Percentiles rank a stretch among this genome's conserved stretches.
These are phyloP conservation scores for Porites rus DNA, from an alignment of 92 coral and sea anemone genomes.

Conservation along the genomic window DNA sequence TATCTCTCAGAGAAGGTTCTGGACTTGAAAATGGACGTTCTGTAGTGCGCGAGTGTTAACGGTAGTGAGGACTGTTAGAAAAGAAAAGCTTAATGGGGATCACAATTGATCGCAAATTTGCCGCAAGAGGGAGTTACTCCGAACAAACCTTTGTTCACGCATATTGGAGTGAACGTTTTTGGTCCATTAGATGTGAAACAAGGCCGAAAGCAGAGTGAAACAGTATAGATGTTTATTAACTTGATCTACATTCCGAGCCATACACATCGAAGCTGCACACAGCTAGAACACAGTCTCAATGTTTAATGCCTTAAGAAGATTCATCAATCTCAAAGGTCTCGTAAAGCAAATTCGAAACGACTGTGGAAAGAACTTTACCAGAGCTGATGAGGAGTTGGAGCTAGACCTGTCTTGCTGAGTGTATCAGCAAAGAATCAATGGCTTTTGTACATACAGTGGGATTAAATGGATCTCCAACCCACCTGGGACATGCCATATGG, in stretches of 20 bases:
- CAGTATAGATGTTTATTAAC: slow-evolving; percentile 46
- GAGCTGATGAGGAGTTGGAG: slow-evolving; percentile 26
- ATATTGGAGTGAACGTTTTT: slow-evolving; percentile 39
- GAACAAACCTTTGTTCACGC: slow-evolving; percentile 44
- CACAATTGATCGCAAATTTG: slow-evolving; percentile 46
- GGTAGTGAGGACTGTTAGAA: background rate
- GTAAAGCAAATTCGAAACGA: slow-evolving; percentile 32
- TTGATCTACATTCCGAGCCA: slow-evolving; percentile 34
- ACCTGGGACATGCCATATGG: slow-evolving; percentile 57
- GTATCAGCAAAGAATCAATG: slow-evolving; percentile 28
- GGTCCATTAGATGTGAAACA: slow-evolving; percentile 44
- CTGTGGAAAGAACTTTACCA: slow-evolving; percentile 36
- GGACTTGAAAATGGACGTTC: slow-evolving; percentile 43
- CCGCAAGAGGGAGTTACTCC: slow-evolving; percentile 33
- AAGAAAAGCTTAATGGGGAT: slow-evolving; percentile 10
- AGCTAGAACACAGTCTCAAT: slow-evolving; percentile 45
- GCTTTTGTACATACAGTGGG: slow-evolving; percentile 18
- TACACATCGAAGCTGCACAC: slow-evolving; percentile 34
- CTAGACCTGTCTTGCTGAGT: background rate
- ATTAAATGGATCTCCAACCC: slow-evolving; percentile 53
- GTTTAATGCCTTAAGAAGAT: slow-evolving; percentile 36
- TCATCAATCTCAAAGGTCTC: slow-evolving; percentile 22
- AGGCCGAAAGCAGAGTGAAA: slow-evolving; percentile 22
- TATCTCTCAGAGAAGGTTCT: slow-evolving; percentile 17
- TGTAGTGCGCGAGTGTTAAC: no score